Evolutionary conservation across 2,888 invertebrate genomes (phyloP), one percentile per base, ranked within the genome.

Genomic region (Halictus ligatus): DNA sequence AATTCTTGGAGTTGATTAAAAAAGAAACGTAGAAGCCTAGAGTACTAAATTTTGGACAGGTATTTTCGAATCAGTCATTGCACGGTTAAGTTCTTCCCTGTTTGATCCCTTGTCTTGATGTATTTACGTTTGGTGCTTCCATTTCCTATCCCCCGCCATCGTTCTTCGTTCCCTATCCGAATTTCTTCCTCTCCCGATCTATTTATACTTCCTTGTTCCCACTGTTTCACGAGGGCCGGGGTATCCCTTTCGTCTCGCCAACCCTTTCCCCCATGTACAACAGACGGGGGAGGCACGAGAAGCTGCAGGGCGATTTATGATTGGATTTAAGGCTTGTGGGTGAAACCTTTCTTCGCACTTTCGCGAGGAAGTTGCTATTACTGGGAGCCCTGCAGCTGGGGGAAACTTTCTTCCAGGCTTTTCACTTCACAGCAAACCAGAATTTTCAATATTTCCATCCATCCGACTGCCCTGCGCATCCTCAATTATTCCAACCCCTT

Each of bases 291-390:
- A 35, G 15, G 58, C 74, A 76, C 25, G 75, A 43, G 71, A 69
- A 75, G 43, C 74, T 60, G 60, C 15, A 76, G 69, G 35, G 15
- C 78, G 74, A 84, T 82, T 82, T 82, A 83, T 60, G 78, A 83
- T 29, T 21, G 21, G 25, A 72, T 78, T 83, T 69, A 71, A 75
- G 21, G 60, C 72, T 84, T 78, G 60, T 43, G 80, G 83, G 75
- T 75, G 72, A 35, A 60, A 43, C 40, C 18, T 25, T 43, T 21
- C 54, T 35, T 43, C 15, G 15, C 72, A 12, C 74, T 25, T 58
- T 15, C 21, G 5, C 40, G 10, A 58, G 25, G 46, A n/a, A 18
- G 71, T 12, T 15, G 48, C n/a, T 69, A 50, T 50, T 69, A 35
- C 50, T 69, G 67, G 67, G 6, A 15, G 10, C 43, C 21, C 25